These are phyloP conservation scores for Euplexia lucipara DNA, from an alignment of 2,888 invertebrate genomes.

Conservation along the genomic window DNA sequence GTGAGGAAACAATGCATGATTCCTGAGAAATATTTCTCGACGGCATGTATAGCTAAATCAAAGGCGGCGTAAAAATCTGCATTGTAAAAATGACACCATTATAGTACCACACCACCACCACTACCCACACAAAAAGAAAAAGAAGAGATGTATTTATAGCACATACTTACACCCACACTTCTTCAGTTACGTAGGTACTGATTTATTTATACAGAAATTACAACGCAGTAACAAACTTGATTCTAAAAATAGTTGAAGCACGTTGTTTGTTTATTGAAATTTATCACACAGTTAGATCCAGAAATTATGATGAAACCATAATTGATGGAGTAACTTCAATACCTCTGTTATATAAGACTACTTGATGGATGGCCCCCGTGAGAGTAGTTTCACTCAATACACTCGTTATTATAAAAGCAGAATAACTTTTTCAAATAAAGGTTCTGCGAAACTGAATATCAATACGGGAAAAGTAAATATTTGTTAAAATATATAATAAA, in stretches of 20 bases:
- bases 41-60: too few species aligned
- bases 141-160: too few species aligned
- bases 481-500: slow-evolving; percentile 28
- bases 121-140: too few species aligned
- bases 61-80: too few species aligned
- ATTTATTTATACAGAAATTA: background rate
- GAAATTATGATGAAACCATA: slow-evolving; percentile 18
- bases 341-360: background rate
- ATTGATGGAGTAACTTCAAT: slow-evolving; percentile 35
- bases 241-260: background rate
- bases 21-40: too few species aligned
- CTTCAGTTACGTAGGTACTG: background rate
- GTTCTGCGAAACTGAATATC: background rate
- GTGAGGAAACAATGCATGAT: too few species aligned
- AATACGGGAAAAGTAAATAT: slow-evolving; percentile 13
- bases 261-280: slow-evolving; percentile 1
- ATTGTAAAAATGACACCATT: too few species aligned
- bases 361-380: slow-evolving; percentile 34
- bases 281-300: slow-evolving; percentile 1
- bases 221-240: background rate
- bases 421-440: slow-evolving; percentile 4
- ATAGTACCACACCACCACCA: too few species aligned
- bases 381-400: slow-evolving; percentile 24
- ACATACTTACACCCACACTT: too few species aligned
- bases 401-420: background rate